Evolutionary conservation across 2,888 invertebrate genomes (phyloP).

Genomic region (Brassicogethes aeneus): DNA sequence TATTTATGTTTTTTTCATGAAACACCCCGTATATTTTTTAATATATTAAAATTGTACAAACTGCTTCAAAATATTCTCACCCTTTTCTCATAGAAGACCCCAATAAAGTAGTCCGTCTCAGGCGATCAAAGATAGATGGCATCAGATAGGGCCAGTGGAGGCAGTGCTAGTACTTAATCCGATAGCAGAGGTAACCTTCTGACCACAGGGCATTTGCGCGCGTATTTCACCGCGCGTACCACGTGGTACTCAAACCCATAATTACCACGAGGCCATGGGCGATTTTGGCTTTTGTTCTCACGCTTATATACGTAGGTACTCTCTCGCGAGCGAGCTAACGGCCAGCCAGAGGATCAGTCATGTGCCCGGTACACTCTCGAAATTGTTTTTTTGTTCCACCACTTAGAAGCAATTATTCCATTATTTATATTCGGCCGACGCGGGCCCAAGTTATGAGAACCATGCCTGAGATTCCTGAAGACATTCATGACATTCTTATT

Average conservation of each 20-base stretch:
- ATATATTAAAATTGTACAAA: no score
- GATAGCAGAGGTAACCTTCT: no score
- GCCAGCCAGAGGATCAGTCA: not conserved
- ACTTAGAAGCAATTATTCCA: constrained; percentile 17
- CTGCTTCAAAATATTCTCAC: no score
- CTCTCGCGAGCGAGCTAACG: not conserved
- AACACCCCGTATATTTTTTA: no score
- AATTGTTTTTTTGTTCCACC: constrained; percentile 6
- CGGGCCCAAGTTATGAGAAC: not conserved
- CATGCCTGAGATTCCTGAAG: not conserved
- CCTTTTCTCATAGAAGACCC: no score
- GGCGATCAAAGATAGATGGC: no score
- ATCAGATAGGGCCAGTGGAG: not conserved
- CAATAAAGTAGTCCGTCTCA: no score
- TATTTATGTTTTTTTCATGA: no score
- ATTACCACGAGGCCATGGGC: constrained; percentile 35
- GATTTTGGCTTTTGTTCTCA: constrained; percentile 35
- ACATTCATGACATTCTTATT: no score
- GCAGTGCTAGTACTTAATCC: no score
- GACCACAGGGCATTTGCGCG: not conserved
- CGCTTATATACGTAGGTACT: no score
- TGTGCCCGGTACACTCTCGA: not conserved
- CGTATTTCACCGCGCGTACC: constrained; percentile 16
- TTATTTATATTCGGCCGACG: constrained; percentile 10
- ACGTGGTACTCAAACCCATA: constrained; percentile 36